A percentile compares a stretch with the other conserved stretches of the same genome.
phyloP scores from a whole-genome alignment of 2,113 vertebrate genomes.

The Bufo bufo region DNA sequence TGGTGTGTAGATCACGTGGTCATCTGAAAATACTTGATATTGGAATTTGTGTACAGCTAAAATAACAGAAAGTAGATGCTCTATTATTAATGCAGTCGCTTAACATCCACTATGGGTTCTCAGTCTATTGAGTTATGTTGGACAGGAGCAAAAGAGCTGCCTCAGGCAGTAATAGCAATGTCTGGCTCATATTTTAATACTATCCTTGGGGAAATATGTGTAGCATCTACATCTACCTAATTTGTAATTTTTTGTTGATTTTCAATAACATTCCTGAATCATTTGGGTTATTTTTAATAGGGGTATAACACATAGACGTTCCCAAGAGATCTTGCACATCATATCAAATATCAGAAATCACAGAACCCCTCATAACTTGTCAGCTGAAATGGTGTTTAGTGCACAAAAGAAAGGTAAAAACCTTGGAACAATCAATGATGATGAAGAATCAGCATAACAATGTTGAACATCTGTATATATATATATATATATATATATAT shows the following conservation, averaged over 20 bases:
- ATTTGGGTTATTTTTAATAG: constrained; percentile 26
- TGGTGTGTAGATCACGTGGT: background rate
- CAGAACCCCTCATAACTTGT: background rate
- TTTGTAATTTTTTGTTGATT: constrained; percentile 24
- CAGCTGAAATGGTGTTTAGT: background rate
- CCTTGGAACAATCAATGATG: background rate
- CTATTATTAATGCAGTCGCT: background rate
- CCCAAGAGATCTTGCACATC: constrained; percentile 5
- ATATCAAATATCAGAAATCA: constrained; percentile 13
- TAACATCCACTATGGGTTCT: background rate
- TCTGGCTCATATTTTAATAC: constrained; percentile 22
- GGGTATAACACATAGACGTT: background rate
- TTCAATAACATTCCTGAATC: constrained; percentile 19
- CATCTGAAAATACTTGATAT: too few species aligned
- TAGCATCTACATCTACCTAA: background rate
- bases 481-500: background rate
- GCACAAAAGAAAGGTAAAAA: background rate
- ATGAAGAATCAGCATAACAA: background rate
- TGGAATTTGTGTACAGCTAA: too few species aligned
- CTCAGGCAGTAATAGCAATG: constrained; percentile 18
- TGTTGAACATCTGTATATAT: background rate
- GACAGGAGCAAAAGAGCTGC: background rate
- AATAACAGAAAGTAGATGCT: background rate
- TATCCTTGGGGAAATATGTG: background rate
- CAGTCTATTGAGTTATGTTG: constrained; percentile 10